These are phyloP conservation scores for Endomychus coccineus DNA, from an alignment of 2,888 invertebrate genomes.

Conservation along the genomic window DNA sequence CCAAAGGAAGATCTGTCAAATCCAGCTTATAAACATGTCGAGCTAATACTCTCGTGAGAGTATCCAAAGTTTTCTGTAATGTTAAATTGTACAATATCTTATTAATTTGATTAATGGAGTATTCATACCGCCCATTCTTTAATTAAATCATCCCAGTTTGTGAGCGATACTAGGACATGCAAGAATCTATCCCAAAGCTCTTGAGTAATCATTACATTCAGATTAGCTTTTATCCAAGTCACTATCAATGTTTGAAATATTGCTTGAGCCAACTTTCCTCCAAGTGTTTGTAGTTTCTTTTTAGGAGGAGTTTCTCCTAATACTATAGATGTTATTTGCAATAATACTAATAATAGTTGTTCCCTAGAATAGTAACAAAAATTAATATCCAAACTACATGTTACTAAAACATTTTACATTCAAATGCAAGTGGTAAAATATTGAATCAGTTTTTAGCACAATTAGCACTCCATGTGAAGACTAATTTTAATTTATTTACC, in stretches of 20 bases:
- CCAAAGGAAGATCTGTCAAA: conserved; percentile 76
- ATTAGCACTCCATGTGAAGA: no score
- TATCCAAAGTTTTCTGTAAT: conserved; percentile 88
- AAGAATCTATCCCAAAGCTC: conserved; percentile 93
- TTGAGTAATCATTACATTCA: conserved; percentile 83
- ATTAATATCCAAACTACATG: no score
- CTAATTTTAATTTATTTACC: no score
- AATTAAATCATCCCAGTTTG: conserved; percentile 90
- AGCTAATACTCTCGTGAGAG: conserved; percentile 87
- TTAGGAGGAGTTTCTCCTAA: conserved; percentile 71
- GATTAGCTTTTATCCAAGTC: conserved; percentile 96
- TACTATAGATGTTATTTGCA: conserved; percentile 88
- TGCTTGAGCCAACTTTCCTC: conserved; percentile 76
- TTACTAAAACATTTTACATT: no score
- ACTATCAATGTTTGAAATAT: conserved; percentile 91
- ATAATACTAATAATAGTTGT: conserved; percentile 73
- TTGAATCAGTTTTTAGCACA: no score
- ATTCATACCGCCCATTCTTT: conserved; percentile 88
- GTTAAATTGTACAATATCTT: no score
- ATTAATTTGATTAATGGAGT: conserved; percentile 2
- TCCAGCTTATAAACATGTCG: conserved; percentile 93
- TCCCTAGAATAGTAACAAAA: conserved; percentile 64
- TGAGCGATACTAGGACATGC: conserved; percentile 76
- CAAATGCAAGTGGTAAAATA: no score
- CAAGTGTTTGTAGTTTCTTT: conserved; percentile 67